Conservation (phyloP, 2,888 invertebrate genomes). For the Rhagophthalmus giganteus region DNA sequence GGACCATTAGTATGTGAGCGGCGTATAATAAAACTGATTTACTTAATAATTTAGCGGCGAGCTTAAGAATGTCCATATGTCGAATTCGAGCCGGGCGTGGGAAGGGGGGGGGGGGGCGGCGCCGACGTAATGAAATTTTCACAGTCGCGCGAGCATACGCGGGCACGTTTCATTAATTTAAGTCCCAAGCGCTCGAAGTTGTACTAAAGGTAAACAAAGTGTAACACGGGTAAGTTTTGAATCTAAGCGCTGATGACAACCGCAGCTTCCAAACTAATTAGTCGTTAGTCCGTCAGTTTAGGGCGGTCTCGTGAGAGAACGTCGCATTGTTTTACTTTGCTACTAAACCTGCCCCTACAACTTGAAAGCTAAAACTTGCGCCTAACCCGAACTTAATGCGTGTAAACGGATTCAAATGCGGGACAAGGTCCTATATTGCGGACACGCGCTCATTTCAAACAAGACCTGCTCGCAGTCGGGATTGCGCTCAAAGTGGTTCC, state of each 20-base stretch:
- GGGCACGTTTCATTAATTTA: slow-evolving; percentile 28
- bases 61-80: too few relatives aligned
- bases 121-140: slow-evolving; percentile 20
- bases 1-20: background rate
- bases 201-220: slow-evolving; percentile 35
- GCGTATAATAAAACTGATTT: background rate
- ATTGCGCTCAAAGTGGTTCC: slow-evolving; percentile 11
- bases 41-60: too few relatives aligned
- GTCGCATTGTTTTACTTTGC: slow-evolving; percentile 28
- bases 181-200: slow-evolving; percentile 27
- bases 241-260: slow-evolving; percentile 35
- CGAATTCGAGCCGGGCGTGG: too few relatives aligned
- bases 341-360: slow-evolving; percentile 21
- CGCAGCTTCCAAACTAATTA: slow-evolving; percentile 39
- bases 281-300: slow-evolving; percentile 39
- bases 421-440: slow-evolving; percentile 21
- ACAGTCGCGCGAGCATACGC: slow-evolving; percentile 13
- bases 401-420: slow-evolving; percentile 28
- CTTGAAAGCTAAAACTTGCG: slow-evolving; percentile 20
- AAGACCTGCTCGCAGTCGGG: slow-evolving; percentile 6
- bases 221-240: slow-evolving; percentile 33
- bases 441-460: slow-evolving; percentile 20
- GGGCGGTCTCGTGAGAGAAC: slow-evolving; percentile 27
- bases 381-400: slow-evolving; percentile 23
- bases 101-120: too few relatives aligned